Base-by-base conservation (phyloP, 2,888 invertebrate species). In the Petrolisthes manimaculis region DNA sequence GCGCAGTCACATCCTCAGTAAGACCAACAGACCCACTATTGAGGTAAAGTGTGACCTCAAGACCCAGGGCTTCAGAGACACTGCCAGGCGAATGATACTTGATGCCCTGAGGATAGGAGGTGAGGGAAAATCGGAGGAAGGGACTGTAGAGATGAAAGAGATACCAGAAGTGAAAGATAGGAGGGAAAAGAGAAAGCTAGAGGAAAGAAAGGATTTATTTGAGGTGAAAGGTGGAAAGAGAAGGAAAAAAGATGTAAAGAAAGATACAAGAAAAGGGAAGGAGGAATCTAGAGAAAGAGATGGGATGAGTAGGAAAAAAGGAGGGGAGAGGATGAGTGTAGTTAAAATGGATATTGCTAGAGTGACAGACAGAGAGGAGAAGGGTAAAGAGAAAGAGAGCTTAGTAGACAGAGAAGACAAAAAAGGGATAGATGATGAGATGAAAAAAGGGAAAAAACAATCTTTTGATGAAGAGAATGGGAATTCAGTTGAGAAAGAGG, bases 31-130 rank as follows among this genome's bases (percentile, higher is more conserved):
- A 51, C 88, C 90, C 9, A n/a, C 37, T 14, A 86, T 90, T 56
- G 90, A 90, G 74, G 90, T 89, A 21, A 78, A 75, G 14, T 89
- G 84, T 71, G 90, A 90, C 55, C 61, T 56, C 24, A 88, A 86
- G 75, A 90, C 90, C 3, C 81, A 90, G 78, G 53, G 71, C 24
- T 80, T 89, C 37, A 56, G 90, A 18, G 77, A 86, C 54, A 71
- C 88, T 14, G 90, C 90, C 18, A 83, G 88, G 67, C 75, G 56
- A 21, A 86, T 88, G 90, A 55, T 90, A 18, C 51, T 81, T 53
- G 86, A 88, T 8, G 80, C 84, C 6, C 55, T 90, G 3, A 80
- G 74, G 69, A 84, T 18, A n/a, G 79, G 83, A 79, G 37, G 14
- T 21, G 88, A 75, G 21, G 69, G 77, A 24, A 82, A 71, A 37